Evolutionary conservation across 2,113 vertebrate species (phyloP).

Genomic region (Sus scrofa): DNA sequence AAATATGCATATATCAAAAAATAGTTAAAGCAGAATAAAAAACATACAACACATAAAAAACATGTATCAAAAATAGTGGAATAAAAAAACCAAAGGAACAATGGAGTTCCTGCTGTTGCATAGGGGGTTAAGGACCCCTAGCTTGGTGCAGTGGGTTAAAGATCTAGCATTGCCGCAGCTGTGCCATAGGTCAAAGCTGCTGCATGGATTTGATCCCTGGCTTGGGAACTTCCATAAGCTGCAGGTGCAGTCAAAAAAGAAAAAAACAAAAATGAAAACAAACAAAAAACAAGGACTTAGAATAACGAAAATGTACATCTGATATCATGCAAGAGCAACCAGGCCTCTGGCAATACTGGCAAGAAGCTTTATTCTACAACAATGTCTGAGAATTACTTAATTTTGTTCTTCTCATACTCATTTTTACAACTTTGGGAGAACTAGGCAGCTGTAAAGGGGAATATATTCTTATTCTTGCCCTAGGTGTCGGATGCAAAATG

Average conservation of each 20-base stretch:
- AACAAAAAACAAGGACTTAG: background rate
- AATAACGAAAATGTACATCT: conserved; percentile 25
- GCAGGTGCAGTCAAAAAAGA: too few relatives aligned
- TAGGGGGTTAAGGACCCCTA: too few relatives aligned
- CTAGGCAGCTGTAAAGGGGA: background rate
- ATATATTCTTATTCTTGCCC: background rate
- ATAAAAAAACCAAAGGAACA: too few relatives aligned
- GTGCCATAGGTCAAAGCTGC: too few relatives aligned
- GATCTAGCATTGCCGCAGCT: too few relatives aligned
- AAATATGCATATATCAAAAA: conserved; percentile 20
- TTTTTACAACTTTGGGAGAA: conserved; percentile 28
- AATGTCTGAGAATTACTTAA: background rate
- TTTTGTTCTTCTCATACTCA: background rate
- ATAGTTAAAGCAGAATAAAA: conserved; percentile 41
- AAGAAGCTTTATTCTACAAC: background rate
- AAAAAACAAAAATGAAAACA: too few relatives aligned
- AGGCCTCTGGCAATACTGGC: background rate
- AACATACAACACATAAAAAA: background rate
- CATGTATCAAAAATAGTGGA: too few relatives aligned
- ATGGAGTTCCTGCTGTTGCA: too few relatives aligned
- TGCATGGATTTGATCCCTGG: too few relatives aligned
- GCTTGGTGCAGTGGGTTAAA: too few relatives aligned
- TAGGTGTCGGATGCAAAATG: background rate
- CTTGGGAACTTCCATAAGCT: too few relatives aligned
- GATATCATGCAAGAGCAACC: background rate